These are phyloP conservation scores for Potorous gilbertii DNA, from an alignment of 2,797 vertebrate genomes.

Conservation along the genomic window DNA sequence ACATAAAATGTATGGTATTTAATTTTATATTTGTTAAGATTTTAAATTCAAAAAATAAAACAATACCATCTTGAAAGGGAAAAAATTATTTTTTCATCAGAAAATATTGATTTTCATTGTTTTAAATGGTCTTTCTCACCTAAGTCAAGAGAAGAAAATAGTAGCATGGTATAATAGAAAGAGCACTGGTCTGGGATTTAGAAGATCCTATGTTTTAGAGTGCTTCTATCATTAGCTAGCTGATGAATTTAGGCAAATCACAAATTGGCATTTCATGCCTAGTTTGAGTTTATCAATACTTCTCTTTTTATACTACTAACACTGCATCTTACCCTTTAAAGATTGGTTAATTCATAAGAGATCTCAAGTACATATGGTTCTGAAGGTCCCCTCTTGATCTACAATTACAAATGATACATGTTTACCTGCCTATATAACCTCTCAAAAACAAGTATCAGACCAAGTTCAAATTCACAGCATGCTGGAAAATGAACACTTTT, in stretches of 20 bases:
- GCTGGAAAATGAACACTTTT: not conserved
- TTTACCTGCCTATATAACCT: not conserved
- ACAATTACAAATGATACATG: not conserved
- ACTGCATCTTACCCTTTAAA: not conserved
- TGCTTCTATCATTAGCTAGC: not conserved
- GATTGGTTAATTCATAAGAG: not conserved
- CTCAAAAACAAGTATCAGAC: not conserved
- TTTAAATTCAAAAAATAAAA: not conserved
- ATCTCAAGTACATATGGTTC: not conserved
- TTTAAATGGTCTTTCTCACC: not conserved
- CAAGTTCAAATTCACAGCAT: not conserved
- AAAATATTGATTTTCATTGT: not conserved
- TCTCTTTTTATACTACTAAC: not conserved
- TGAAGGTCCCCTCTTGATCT: not conserved
- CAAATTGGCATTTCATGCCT: not conserved
- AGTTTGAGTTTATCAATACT: not conserved
- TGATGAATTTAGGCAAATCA: not conserved
- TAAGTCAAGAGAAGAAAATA: not conserved
- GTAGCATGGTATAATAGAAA: not conserved
- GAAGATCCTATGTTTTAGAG: not conserved
- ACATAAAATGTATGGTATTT: not conserved
- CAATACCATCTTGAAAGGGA: not conserved
- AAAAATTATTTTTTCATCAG: not conserved
- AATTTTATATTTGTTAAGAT: not conserved
- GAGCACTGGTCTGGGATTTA: not conserved